Evolutionary conservation across 2,888 invertebrate genomes (phyloP).

Genomic region (Fragum sueziense): DNA sequence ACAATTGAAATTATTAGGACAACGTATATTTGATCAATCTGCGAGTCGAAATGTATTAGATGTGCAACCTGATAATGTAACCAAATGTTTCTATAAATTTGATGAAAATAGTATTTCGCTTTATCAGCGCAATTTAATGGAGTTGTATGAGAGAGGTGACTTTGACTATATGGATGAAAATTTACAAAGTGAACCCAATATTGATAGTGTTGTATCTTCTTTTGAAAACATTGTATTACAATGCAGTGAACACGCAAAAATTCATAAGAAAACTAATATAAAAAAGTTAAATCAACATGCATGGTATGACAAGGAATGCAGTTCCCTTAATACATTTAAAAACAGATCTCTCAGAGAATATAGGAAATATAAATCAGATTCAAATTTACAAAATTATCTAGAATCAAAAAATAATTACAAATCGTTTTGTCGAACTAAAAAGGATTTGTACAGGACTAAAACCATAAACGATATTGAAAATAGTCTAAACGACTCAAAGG

Average conservation of each 20-base stretch:
- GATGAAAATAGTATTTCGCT: not conserved
- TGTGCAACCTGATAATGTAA: too few relatives aligned
- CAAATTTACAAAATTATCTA: not conserved
- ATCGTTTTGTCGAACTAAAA: not conserved
- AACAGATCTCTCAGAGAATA: constrained; percentile 2
- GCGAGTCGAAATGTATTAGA: not conserved
- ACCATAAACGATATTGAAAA: not conserved
- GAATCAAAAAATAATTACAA: constrained; percentile 5
- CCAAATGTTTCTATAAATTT: not conserved
- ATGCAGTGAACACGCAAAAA: not conserved
- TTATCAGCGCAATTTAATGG: not conserved
- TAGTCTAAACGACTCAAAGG: constrained; percentile 4
- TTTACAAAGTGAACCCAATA: not conserved
- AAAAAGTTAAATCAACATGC: not conserved
- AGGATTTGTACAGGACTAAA: not conserved
- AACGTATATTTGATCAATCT: not conserved
- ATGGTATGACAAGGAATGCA: constrained; percentile 10
- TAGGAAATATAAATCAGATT: not conserved
- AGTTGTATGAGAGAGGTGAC: not conserved
- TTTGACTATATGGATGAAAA: not conserved
- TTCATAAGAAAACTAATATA: too few relatives aligned
- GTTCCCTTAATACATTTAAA: not conserved
- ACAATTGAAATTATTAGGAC: not conserved
- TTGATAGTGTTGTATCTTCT: not conserved
- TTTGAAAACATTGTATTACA: not conserved